Base-by-base conservation (phyloP, 2,797 vertebrate genomes). In the Eulemur rubriventer region DNA sequence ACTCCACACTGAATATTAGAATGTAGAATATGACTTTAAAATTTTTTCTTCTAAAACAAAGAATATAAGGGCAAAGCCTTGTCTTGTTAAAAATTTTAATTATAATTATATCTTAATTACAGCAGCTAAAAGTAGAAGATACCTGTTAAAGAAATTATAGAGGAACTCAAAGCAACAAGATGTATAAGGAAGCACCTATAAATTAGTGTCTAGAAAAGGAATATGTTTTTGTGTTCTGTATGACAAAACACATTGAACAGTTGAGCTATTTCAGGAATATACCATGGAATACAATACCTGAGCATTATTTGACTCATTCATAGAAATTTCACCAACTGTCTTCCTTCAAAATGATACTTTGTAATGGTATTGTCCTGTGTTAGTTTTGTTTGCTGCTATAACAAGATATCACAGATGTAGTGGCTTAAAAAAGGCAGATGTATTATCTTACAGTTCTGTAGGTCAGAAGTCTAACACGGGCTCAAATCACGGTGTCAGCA, bases 181-280 rank as follows among this genome's bases (percentile, higher is more conserved):
- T 70, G 38, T 85, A 57, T 89, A 96, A 96, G 82, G 78, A 94
- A 95, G 88, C 72, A 97, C 93, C 95, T 97, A 96, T 72, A 92
- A 97, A 98, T 98, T 98, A 96, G 93, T 96, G 94, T 98, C 96
- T 91, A 83, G 67, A n/a, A 79, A 98, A 92, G 50, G 46, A 63
- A 82, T 89, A 65, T 83, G n/a, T 89, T 94, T 96, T 85, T 94
- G 7, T 91, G 75, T 59, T 87, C 52, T 18, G 0, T 43, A 5
- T 67, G 89, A 89, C 92, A 93, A 93, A 97, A 88, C 65, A 75
- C 52, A 57, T 8, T 70, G 59, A 96, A 83, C n/a, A 73, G 14
- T 33, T 78, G 46, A 82, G 35, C 55, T 67, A 41, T 92, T 87
- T 52, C 12, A 55, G 14, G 52, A 97, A 52, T 69, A 95, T 70